Conservation (phyloP, 2,797 vertebrate genomes). For the Rhincodon typus region DNA sequence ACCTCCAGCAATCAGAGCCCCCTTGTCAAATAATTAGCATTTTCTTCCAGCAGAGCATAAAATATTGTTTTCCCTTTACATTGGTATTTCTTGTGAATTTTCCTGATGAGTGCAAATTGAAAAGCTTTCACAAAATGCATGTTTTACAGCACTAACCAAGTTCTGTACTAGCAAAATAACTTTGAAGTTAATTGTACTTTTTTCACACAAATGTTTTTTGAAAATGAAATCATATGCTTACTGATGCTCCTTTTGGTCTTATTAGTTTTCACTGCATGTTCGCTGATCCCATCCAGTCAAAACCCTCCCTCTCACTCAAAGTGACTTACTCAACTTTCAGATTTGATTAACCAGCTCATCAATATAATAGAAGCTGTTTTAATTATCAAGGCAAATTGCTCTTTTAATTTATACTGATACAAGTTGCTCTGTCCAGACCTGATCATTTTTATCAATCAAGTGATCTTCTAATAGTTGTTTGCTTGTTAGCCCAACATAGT, state of each 20-base stretch:
- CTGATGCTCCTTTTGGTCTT: too few species aligned
- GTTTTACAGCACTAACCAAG: too few species aligned
- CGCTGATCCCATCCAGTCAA: neutral
- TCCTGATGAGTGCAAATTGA: too few species aligned
- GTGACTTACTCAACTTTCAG: neutral
- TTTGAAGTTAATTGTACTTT: neutral
- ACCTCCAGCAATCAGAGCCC: too few species aligned
- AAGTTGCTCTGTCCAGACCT: neutral
- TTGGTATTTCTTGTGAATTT: too few species aligned
- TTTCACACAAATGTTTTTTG: neutral
- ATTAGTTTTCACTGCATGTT: neutral
- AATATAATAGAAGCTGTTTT: neutral
- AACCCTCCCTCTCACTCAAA: neutral
- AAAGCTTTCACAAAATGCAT: too few species aligned
- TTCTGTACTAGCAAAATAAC: too few species aligned
- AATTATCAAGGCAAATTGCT: neutral
- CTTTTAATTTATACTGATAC: neutral
- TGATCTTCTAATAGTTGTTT: neutral
- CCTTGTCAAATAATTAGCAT: too few species aligned
- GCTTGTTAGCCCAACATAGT: neutral
- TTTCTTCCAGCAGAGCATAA: too few species aligned
- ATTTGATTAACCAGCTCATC: neutral
- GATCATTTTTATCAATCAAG: conserved; percentile 13
- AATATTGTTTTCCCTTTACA: too few species aligned
- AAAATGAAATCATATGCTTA: neutral